Conservation (phyloP, 2,113 vertebrate species). For the Canis aureus region DNA sequence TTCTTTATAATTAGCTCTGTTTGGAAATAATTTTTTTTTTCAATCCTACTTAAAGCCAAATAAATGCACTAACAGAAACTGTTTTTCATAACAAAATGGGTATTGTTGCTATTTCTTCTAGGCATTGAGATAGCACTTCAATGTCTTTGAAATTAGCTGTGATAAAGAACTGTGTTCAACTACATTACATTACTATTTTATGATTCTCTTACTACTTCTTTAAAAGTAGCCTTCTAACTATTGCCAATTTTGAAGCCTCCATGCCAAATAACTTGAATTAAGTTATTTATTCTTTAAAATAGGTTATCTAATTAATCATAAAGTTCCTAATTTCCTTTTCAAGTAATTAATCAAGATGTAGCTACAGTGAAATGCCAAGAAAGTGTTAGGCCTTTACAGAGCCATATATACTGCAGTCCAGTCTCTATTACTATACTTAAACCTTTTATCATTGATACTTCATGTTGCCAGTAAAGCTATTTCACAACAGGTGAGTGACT, state of each 20-base stretch:
- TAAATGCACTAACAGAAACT: background rate
- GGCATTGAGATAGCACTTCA: background rate
- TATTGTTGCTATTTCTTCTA: background rate
- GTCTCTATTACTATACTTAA: background rate
- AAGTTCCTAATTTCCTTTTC: background rate
- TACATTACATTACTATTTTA: background rate
- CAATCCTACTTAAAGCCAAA: background rate
- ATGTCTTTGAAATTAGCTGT: background rate
- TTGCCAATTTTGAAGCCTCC: background rate
- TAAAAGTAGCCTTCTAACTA: background rate
- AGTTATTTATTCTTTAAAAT: background rate
- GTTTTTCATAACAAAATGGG: background rate
- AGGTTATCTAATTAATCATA: background rate
- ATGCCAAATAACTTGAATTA: background rate
- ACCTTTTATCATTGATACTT: background rate
- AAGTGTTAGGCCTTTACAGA: background rate
- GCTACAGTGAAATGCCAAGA: background rate
- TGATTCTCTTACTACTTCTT: background rate
- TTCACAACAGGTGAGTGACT: conserved; percentile 24
- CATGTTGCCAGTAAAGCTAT: background rate
- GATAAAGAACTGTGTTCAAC: background rate
- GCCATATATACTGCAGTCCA: background rate
- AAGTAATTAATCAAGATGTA: background rate
- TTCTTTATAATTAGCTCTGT: background rate
- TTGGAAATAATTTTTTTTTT: background rate